Evolutionary conservation across 2,888 invertebrate genomes (phyloP), one percentile per base, ranked within the genome.

Genomic region (Caenorhabditis virilis): DNA sequence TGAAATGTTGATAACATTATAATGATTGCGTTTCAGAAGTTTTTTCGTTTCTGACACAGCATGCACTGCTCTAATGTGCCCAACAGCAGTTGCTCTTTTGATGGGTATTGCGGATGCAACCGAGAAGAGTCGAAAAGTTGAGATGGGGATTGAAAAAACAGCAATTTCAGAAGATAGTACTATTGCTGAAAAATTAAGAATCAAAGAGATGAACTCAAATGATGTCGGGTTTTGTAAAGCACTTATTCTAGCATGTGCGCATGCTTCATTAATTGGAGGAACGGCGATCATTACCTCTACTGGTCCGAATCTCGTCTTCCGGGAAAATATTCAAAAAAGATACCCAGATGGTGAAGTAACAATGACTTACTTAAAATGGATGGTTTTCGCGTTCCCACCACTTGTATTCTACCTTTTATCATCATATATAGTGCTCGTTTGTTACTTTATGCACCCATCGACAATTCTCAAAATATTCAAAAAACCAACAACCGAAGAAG

Each of bases 61-160:
- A 1, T 72, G 77, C 22, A 72, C 91, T 0, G 92, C 92, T 1
- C 91, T 93, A 91, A 92, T 93, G 92, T 89, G 92, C 61, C 92
- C 93, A 0, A 93, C 93, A 66, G 90, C 92, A 16, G 89, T 91
- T 65, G 92, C 92, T 22, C 91, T 92, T 3, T 85, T 93, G 35
- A 60, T 51, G 48, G 65, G 62, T 18, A 56, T 67, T 48, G 18
- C 51, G 20, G 64, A 67, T 26, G 66, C 66, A 2, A 56, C 53
- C 3, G 50, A 62, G 22, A 52, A 56, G 16, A 33, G 35, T 16
- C 56, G 53, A 38, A 41, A 53, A 11, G 61, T 46, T 11, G 55
- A 61, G 1, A 30, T 22, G 27, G 53, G 55, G 41, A 9, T 9
- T 16, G 9, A 3, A 23, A 42, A 42, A 42, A 2, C 1, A n/a